Conservation (phyloP, 2,888 invertebrate genomes). For the Liopterus haemorrhoidalis region DNA sequence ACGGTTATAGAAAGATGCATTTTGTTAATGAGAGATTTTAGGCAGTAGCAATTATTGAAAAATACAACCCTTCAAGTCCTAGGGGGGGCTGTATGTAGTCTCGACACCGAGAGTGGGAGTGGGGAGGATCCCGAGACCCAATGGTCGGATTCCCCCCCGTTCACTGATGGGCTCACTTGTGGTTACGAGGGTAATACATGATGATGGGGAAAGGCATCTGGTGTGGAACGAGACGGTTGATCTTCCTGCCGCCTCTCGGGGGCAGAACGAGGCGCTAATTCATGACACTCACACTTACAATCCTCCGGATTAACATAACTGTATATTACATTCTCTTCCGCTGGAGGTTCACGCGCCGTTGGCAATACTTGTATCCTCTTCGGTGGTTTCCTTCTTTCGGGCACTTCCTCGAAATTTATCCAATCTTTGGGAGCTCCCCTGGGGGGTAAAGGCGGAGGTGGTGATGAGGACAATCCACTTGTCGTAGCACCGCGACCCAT, state of each 20-base stretch:
- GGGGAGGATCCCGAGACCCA: no score
- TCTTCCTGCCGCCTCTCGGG: no score
- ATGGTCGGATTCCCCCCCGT: no score
- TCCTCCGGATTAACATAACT: constrained; percentile 83
- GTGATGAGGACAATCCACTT: constrained; percentile 34
- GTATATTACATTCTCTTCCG: constrained; percentile 51
- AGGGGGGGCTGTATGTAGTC: no score
- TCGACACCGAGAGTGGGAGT: no score
- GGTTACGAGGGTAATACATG: no score
- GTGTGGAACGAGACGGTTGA: constrained; percentile 27
- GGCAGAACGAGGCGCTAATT: constrained; percentile 41
- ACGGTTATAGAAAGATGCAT: no score
- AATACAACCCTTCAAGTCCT: no score
- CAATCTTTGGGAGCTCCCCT: constrained; percentile 54
- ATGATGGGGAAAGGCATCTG: constrained; percentile 23
- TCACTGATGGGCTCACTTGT: no score
- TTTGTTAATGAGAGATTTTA: no score
- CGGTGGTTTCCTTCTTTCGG: constrained; percentile 73
- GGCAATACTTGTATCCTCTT: constrained; percentile 79
- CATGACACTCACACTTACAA: constrained; percentile 83
- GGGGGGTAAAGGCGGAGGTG: constrained; percentile 48
- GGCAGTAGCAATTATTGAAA: no score
- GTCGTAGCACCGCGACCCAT: constrained; percentile 20
- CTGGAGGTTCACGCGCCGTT: constrained; percentile 39
- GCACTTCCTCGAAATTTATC: constrained; percentile 84